Base-by-base conservation (phyloP, 2,113 vertebrate genomes). In the Ictidomys tridecemlineatus region DNA sequence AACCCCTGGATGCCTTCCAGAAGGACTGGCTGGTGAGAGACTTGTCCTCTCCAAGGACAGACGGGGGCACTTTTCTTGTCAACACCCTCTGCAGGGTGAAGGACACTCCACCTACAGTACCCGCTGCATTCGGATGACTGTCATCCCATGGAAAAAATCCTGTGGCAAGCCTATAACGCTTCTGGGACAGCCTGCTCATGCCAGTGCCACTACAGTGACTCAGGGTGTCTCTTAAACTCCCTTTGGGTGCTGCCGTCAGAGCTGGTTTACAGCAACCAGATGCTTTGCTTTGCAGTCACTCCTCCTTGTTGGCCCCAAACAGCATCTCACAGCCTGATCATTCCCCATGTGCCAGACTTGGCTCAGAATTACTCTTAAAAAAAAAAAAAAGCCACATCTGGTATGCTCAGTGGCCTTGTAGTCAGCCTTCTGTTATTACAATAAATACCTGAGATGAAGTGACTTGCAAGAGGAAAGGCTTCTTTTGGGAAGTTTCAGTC, bases 281-380 rank as follows among this genome's bases (percentile, higher is more conserved):
- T 14, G 65, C 39, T 32, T 89, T 34, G 28, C 83, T 95, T 90
- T 69, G n/a, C 53, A 70, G 22, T 65, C 63, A 78, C 53, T 73
- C 79, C 63, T 79, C 69, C 34, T 18, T 8, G 12, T 87, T 92
- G 89, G 92, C 95, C 88, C 73, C 30, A 70, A 82, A 76, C 69
- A 63, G 79, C 76, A 73, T 37, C 63, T 85, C 63, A 28, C 30
- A 74, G 63, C 30, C 48, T 18, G n/a, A 73, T 89, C 63, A 42
- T 58, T 73, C 61, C 80, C 53, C 0, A 8, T 16, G 24, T 20
- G 45, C 42, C 63, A 78, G n/a, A 39, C 42, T 82, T 61, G 70
- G 34, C 91, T 90, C 53, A 26, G 56, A 92, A 61, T 0, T 61
- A 67, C 51, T 77, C 67, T 76, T 67, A 51, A 28, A 18, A 61